Evolutionary conservation across 2,113 vertebrate species (phyloP).

Genomic region (Zosterops hypoxanthus): DNA sequence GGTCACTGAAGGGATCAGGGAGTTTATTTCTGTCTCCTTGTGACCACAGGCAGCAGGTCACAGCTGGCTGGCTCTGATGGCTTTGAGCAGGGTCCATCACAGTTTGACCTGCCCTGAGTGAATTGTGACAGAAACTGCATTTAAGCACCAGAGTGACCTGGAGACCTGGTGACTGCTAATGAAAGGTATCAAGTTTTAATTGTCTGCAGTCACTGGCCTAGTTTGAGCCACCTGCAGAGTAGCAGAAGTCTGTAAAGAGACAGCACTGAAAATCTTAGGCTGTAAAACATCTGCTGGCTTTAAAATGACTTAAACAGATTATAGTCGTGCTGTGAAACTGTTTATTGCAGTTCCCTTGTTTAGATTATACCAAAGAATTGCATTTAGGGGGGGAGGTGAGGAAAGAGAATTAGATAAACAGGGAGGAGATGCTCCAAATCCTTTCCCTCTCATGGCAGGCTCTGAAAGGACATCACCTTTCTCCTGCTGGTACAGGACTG

Average conservation of each 20-base stretch:
- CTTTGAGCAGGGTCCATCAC: background rate
- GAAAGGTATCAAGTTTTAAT: constrained; percentile 47
- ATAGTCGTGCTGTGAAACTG: constrained; percentile 6
- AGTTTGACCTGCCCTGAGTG: background rate
- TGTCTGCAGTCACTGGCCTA: background rate
- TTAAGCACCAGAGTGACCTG: constrained; percentile 12
- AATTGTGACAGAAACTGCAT: constrained; percentile 25
- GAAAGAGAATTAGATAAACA: background rate
- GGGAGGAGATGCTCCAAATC: background rate
- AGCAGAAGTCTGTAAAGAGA: constrained; percentile 32
- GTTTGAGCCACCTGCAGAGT: constrained; percentile 3
- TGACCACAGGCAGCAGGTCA: background rate
- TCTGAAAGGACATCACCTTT: background rate
- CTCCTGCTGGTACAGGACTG: background rate
- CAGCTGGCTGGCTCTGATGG: background rate
- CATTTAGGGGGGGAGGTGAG: background rate
- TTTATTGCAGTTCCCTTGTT: constrained; percentile 4
- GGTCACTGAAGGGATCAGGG: background rate
- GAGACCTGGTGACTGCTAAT: constrained; percentile 18
- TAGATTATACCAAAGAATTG: background rate
- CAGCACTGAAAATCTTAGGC: background rate
- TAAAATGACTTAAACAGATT: constrained; percentile 44
- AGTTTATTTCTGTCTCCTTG: background rate
- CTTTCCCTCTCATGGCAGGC: background rate
- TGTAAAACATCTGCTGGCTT: constrained; percentile 65